A percentile compares a stretch with the other conserved stretches of the same genome.
Evolutionary conservation across 1,140 invertebrate species (phyloP).

Genomic region (Nixonia krombeini): DNA sequence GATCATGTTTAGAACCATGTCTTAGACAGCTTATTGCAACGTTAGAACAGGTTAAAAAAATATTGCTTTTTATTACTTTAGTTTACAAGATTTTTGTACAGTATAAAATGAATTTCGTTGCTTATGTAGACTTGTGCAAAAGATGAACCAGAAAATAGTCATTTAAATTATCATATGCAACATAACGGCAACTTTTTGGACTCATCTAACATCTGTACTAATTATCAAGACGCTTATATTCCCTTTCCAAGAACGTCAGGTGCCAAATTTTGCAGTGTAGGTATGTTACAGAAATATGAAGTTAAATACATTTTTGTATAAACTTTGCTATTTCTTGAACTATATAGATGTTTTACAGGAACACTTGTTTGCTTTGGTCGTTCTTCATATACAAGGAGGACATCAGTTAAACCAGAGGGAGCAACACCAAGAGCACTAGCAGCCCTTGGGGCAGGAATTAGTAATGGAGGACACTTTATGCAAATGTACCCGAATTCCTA

Average conservation of each 20-base stretch:
- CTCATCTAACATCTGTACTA: constrained; percentile 60
- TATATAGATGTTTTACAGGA: constrained; percentile 62
- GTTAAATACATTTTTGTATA: background rate
- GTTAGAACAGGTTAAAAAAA: constrained; percentile 74
- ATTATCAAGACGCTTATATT: constrained; percentile 84
- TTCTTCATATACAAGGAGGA: constrained; percentile 80
- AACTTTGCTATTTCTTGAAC: too few species aligned
- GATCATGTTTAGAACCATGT: constrained; percentile 85
- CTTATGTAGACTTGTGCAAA: constrained; percentile 62
- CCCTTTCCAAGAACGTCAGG: constrained; percentile 95
- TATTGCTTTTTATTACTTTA: background rate
- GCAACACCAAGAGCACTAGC: constrained; percentile 85
- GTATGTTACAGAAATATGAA: constrained; percentile 61
- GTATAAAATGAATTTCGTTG: constrained; percentile 1
- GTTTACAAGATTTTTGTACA: background rate
- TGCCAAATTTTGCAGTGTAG: constrained; percentile 91
- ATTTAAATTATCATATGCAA: constrained; percentile 61
- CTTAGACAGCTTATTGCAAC: constrained; percentile 81
- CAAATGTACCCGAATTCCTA: constrained; percentile 71
- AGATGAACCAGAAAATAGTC: constrained; percentile 66
- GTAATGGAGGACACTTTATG: constrained; percentile 66
- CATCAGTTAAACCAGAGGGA: constrained; percentile 78
- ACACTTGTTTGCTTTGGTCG: constrained; percentile 89
- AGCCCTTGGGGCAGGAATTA: constrained; percentile 75
- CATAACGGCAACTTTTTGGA: constrained; percentile 66